These are phyloP conservation scores for Tadarida brasiliensis DNA, from an alignment of 2,797 vertebrate species.

Conservation along the genomic window DNA sequence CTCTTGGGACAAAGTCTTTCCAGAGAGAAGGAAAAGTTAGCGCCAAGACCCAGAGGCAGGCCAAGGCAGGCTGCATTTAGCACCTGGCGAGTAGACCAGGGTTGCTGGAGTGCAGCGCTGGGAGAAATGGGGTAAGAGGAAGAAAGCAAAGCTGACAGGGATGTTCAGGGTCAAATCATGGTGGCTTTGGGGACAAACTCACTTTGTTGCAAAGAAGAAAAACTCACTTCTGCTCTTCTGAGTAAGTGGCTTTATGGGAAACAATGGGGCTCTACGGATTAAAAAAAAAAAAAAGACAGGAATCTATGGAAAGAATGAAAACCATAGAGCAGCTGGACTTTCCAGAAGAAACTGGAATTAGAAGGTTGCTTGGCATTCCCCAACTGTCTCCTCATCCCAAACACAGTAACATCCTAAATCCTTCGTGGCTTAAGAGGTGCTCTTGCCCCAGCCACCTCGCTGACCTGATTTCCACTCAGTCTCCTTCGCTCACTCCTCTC, in stretches of 20 bases:
- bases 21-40: neutral
- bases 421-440: neutral
- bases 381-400: neutral
- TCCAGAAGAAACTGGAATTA: neutral
- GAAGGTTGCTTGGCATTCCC: neutral
- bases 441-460: neutral
- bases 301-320: neutral
- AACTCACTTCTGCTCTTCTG: neutral
- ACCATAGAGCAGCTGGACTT: neutral
- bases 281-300: neutral
- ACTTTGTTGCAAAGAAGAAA: conserved; percentile 4
- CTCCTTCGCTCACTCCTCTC: neutral
- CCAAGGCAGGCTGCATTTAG: neutral
- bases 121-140: neutral
- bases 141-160: neutral
- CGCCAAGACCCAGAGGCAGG: neutral
- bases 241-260: neutral
- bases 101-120: neutral
- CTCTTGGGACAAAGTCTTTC: neutral
- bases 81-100: neutral
- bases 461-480: neutral
- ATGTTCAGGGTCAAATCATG: neutral
- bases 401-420: neutral
- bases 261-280: accelerated
- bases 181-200: neutral